Conservation (phyloP, 2,888 invertebrate genomes). For the Euzophera pinguis region DNA sequence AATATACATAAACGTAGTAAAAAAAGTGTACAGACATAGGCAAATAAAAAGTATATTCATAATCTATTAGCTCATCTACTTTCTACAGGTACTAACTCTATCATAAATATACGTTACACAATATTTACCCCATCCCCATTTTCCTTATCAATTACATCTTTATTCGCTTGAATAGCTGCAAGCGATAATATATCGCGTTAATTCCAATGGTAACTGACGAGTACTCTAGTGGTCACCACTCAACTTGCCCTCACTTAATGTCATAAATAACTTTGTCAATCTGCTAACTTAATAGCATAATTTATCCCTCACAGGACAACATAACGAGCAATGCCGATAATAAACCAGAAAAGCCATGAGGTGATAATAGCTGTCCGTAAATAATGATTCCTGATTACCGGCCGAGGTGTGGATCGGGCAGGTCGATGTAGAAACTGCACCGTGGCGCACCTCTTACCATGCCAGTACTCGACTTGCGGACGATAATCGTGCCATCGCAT, state of each 20-base stretch:
- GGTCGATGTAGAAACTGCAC: conserved; percentile 31
- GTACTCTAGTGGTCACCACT: conserved; percentile 56
- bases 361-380: conserved; percentile 78
- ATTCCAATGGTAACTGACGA: conserved; percentile 33
- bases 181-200: conserved; percentile 23
- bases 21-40: no score
- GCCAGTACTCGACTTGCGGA: conserved; percentile 17
- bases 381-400: conserved; percentile 77
- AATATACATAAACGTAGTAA: no score
- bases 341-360: conserved; percentile 78
- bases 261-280: conserved; percentile 80
- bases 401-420: conserved; percentile 62
- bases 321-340: conserved; percentile 77
- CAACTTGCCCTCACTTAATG: conserved; percentile 65
- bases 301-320: conserved; percentile 76
- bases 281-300: conserved; percentile 79
- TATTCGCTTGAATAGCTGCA: not conserved
- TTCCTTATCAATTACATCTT: not conserved
- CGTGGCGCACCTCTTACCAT: conserved; percentile 25
- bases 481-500: conserved; percentile 24
- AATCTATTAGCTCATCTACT: no score
- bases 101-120: not conserved
- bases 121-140: not conserved
- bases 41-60: no score
- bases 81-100: no score